Conservation (phyloP, 2,113 vertebrate genomes). For the Pionites leucogaster region DNA sequence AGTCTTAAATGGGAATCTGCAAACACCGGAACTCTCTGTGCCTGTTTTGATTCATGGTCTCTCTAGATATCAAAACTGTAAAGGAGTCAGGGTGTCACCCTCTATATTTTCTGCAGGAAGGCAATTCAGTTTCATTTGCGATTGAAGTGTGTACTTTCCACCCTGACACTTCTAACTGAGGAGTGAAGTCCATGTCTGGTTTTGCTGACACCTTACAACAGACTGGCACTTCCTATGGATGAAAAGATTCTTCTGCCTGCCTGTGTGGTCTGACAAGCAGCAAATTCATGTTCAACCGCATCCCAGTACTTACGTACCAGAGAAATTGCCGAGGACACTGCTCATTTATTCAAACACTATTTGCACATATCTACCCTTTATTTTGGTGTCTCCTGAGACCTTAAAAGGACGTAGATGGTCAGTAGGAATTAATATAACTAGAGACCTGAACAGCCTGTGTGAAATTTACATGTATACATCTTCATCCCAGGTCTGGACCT, state of each 20-base stretch:
- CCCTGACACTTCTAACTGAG: background rate
- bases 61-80: background rate
- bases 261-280: background rate
- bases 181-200: background rate
- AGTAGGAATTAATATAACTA: background rate
- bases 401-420: background rate
- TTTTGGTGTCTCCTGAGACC: background rate
- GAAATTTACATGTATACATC: background rate
- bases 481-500: background rate
- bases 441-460: background rate
- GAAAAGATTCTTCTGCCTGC: background rate
- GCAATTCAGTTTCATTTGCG: background rate
- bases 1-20: background rate
- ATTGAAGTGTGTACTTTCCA: background rate
- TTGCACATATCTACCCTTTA: background rate
- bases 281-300: background rate
- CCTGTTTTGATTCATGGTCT: background rate
- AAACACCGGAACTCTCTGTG: background rate
- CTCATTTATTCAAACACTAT: background rate
- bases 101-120: background rate
- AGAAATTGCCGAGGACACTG: background rate
- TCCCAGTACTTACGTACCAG: background rate
- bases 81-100: background rate
- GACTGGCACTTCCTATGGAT: background rate
- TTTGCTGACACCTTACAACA: background rate